Conservation (phyloP, 2,797 vertebrate species). For the Mionectes olivaceus region DNA sequence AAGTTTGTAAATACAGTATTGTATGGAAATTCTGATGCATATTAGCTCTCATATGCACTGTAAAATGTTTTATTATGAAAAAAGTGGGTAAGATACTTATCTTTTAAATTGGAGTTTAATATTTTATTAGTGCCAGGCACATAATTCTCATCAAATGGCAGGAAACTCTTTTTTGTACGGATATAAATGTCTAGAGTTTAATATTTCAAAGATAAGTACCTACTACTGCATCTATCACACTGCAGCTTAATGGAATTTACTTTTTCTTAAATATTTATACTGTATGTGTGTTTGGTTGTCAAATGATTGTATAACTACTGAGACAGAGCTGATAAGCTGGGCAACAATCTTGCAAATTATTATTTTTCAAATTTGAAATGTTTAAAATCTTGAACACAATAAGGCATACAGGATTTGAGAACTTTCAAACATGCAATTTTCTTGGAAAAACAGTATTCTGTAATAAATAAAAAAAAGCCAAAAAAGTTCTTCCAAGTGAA, state of each 20-base stretch:
- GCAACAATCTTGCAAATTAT: background rate
- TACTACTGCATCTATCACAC: constrained; percentile 81
- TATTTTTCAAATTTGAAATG: background rate
- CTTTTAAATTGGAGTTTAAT: constrained; percentile 93
- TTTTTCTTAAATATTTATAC: constrained; percentile 86
- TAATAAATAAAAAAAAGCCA: background rate
- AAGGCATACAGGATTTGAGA: background rate
- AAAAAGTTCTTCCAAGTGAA: constrained; percentile 43
- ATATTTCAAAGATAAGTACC: constrained; percentile 87
- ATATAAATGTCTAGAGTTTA: constrained; percentile 88
- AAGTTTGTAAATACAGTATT: constrained; percentile 89
- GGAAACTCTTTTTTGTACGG: constrained; percentile 83
- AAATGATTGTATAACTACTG: constrained; percentile 84
- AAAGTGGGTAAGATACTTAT: constrained; percentile 86
- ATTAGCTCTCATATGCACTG: constrained; percentile 79
- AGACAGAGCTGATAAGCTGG: constrained; percentile 66
- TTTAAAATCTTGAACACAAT: background rate
- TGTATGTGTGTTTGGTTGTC: constrained; percentile 81
- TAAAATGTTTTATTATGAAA: constrained; percentile 88
- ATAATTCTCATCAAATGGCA: constrained; percentile 89
- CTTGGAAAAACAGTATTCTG: background rate
- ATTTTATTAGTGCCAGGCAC: constrained; percentile 88
- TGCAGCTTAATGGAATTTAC: constrained; percentile 83
- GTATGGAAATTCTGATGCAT: constrained; percentile 83
- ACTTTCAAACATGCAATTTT: background rate